Percentiles rank a stretch among this genome's conserved stretches.
phyloP scores from a whole-genome alignment of 2,888 invertebrate species.

The Acronicta alni region DNA sequence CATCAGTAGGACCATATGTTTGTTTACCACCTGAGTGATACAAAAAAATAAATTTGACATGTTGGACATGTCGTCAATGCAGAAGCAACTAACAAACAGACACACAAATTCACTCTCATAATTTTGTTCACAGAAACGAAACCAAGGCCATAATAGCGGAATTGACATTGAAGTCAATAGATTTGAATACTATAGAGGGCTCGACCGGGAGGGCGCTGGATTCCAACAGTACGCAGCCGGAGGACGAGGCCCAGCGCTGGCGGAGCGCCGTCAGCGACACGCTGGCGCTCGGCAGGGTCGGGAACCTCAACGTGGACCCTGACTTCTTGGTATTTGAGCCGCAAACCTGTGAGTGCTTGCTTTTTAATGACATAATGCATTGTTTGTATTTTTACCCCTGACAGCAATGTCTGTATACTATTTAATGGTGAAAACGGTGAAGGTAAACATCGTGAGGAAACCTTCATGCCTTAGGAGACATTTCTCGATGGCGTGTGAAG shows the following conservation, averaged over 20 bases:
- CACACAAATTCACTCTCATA: neutral
- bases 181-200: conserved; percentile 90
- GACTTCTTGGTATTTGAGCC: conserved; percentile 93
- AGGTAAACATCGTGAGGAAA: too few relatives aligned
- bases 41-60: too few relatives aligned
- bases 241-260: conserved; percentile 70
- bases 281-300: conserved; percentile 92
- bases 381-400: too few relatives aligned
- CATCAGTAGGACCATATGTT: too few relatives aligned
- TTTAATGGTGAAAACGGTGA: too few relatives aligned
- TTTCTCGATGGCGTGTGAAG: too few relatives aligned
- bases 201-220: conserved; percentile 79
- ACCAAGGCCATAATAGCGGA: conserved; percentile 93
- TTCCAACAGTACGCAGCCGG: conserved; percentile 63
- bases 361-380: neutral
- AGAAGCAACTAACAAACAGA: too few relatives aligned
- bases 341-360: conserved; percentile 90
- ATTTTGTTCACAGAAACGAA: conserved; percentile 76
- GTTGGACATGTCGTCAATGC: too few relatives aligned
- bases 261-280: conserved; percentile 92
- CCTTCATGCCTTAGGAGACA: too few relatives aligned
- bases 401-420: too few relatives aligned
- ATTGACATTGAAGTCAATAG: conserved; percentile 93
- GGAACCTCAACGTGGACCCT: conserved; percentile 94
- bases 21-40: too few relatives aligned